Conservation (phyloP, 2,797 vertebrate genomes). For the Sebastes hubbsi region DNA sequence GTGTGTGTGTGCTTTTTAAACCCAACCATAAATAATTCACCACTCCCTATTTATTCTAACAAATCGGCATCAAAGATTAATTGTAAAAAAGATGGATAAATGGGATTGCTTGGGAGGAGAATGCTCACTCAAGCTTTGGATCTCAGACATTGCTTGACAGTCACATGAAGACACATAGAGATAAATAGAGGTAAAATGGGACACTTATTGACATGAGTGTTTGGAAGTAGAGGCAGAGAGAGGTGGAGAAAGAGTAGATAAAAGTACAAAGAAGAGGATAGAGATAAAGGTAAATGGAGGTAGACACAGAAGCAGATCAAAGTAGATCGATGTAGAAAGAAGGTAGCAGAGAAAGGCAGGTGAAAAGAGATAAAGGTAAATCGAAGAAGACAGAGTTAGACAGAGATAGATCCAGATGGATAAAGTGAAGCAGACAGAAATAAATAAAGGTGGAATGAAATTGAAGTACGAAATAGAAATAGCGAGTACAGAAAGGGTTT, state of each 20-base stretch:
- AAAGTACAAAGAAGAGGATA: background rate
- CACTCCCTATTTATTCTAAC: conserved; percentile 58
- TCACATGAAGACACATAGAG: background rate
- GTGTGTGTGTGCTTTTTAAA: conserved; percentile 47
- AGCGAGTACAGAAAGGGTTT: background rate
- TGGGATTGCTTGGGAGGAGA: conserved; percentile 3
- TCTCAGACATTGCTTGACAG: conserved; percentile 2
- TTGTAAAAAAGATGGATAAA: conserved; percentile 29
- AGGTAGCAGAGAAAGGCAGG: background rate
- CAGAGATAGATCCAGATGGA: background rate
- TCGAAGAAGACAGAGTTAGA: background rate
- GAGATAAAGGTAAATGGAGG: conserved; percentile 23
- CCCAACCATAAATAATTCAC: conserved; percentile 65
- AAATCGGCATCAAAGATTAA: conserved; percentile 71
- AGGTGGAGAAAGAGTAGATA: background rate
- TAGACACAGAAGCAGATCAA: conserved; percentile 7
- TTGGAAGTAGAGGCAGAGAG: background rate
- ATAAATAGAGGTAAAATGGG: background rate
- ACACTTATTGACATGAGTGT: background rate
- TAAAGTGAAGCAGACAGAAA: conserved; percentile 11
- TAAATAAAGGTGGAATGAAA: background rate
- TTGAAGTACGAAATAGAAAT: background rate
- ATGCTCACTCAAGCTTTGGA: background rate
- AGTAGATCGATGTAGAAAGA: conserved; percentile 21
- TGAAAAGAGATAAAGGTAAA: background rate